Conservation (phyloP, 2,113 vertebrate genomes). For the Sphaerodactylus townsendi region DNA sequence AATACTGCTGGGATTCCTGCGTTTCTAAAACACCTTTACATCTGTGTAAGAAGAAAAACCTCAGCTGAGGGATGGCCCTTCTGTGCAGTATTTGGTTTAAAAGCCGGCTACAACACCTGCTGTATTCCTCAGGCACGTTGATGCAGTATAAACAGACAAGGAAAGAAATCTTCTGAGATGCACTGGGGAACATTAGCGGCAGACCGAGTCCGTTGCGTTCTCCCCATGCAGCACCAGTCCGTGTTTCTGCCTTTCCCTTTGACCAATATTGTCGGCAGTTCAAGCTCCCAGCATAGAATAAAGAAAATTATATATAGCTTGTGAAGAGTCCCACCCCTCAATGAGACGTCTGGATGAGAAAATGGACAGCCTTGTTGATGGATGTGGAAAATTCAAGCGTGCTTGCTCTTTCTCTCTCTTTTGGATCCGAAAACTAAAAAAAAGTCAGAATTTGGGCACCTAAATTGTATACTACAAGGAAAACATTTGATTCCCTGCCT, state of each 20-base stretch:
- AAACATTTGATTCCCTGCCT: too few species aligned
- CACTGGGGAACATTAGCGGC: not conserved
- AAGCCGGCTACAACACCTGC: slow-evolving; percentile 1
- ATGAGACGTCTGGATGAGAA: not conserved
- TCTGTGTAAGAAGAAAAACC: slow-evolving; percentile 1
- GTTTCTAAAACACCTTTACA: slow-evolving; percentile 7
- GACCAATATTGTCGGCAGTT: not conserved
- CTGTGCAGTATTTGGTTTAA: not conserved
- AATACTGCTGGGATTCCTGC: not conserved
- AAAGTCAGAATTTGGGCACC: too few species aligned
- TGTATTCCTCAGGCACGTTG: not conserved
- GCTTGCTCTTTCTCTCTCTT: too few species aligned
- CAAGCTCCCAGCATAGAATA: not conserved
- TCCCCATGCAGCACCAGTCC: not conserved
- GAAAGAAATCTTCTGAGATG: not conserved
- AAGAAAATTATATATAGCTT: not conserved
- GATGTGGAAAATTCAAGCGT: not conserved
- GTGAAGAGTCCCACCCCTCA: not conserved
- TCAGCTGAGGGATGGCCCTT: not conserved
- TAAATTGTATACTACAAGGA: too few species aligned
- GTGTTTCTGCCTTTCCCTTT: not conserved
- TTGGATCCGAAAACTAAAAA: too few species aligned
- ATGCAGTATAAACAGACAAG: not conserved
- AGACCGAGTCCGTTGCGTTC: not conserved
- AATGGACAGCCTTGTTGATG: not conserved